Evolutionary conservation across 2,888 invertebrate species (phyloP), one percentile per base, ranked within the genome.

Genomic region (Conops quadrifasciatus): DNA sequence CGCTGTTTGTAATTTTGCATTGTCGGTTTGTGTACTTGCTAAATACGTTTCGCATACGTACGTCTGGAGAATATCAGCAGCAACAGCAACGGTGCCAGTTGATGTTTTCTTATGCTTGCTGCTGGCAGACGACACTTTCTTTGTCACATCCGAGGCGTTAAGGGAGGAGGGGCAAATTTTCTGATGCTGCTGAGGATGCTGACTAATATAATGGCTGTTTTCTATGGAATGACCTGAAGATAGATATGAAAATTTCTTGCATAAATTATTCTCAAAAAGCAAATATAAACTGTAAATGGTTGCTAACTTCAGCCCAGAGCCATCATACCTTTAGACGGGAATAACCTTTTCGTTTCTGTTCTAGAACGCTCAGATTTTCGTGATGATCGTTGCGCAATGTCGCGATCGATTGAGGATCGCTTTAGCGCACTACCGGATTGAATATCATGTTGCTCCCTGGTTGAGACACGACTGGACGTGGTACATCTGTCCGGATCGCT

Each of bases 41-140:
- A 83, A 81, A 80, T 80, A 81, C 80, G 79, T 82, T 81, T 84
- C 83, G 82, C 80, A 85, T 86, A 86, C 85, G 84, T 86, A 86
- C 85, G 84, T 86, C 83, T 74, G 75, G 70, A 77, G 71, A 62
- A 76, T 75, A 72, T 78, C 77, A 71, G 73, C 74, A 72, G 73
- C 71, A 64, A 78, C 77, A 71, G 73, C 74, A 72, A 73, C 71
- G 63, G 47, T 68, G 72, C 53, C 51, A 24, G 75, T 63, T 60
- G 72, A 21, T 24, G 75, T 30, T 45, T 68, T 78, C 67, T 77
- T 75, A n/a, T 73, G 72, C 68, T 74, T 72, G 59, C 58, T 70
- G 71, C 65, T 68, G 70, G 73, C 73, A 72, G 71, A 72, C 69
- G 62, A 67, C 75, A 76, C 9, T 36, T 36, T 36, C 36, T 36